Evolutionary conservation across 2,888 invertebrate genomes (phyloP).

Genomic region (Dorcus parallelipipedus): DNA sequence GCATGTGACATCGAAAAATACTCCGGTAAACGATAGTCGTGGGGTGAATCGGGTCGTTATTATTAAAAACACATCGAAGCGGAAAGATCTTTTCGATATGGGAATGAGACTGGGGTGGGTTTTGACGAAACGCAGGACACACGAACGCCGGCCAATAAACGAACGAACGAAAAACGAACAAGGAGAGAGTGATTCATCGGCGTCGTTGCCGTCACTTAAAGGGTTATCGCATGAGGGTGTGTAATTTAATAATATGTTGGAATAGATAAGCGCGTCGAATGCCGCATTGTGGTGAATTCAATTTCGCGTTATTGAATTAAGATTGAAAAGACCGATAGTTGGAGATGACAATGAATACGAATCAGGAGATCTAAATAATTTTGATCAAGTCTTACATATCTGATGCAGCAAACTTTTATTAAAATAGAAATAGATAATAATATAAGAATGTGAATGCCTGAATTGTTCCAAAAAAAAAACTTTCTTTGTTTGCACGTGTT

Average conservation of each 20-base stretch:
- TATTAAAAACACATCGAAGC: constrained; percentile 40
- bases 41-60: constrained; percentile 34
- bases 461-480: too few relatives aligned
- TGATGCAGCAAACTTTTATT: too few relatives aligned
- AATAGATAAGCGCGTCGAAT: constrained; percentile 6
- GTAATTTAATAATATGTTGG: constrained; percentile 4
- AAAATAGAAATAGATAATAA: too few relatives aligned
- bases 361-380: background rate
- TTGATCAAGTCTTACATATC: too few relatives aligned
- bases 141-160: too few relatives aligned
- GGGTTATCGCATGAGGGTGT: constrained; percentile 8
- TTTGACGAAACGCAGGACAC: background rate
- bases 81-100: constrained; percentile 32
- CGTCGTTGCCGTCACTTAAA: background rate
- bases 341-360: background rate
- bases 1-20: constrained; percentile 46
- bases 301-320: background rate
- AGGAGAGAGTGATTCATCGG: too few relatives aligned
- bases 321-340: background rate
- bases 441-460: too few relatives aligned
- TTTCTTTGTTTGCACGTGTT: too few relatives aligned
- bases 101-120: constrained; percentile 17
- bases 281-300: background rate
- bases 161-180: background rate
- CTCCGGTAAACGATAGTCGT: constrained; percentile 43